Conservation (phyloP, 2,113 vertebrate genomes). For the Condylura cristata region DNA sequence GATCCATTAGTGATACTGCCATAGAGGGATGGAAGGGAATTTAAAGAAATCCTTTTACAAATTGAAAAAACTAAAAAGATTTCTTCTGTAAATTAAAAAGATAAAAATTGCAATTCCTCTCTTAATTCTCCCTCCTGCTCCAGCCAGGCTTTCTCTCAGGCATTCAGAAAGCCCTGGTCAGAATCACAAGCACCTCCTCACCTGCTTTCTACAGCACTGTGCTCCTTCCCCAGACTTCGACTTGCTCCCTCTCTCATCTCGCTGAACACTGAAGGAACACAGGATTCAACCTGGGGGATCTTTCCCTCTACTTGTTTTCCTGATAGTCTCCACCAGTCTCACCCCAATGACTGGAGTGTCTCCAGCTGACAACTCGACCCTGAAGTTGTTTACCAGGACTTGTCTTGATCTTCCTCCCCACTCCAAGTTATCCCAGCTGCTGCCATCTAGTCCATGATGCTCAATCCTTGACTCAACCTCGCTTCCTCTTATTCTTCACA, state of each 20-base stretch:
- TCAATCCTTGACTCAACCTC: background rate
- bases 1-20: background rate
- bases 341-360: background rate
- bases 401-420: background rate
- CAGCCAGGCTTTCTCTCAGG: background rate
- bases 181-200: background rate
- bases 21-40: background rate
- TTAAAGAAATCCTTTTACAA: constrained; percentile 7
- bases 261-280: background rate
- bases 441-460: background rate
- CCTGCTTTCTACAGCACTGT: background rate
- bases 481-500: background rate
- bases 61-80: too few species aligned
- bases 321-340: background rate
- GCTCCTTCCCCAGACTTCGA: background rate
- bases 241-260: background rate
- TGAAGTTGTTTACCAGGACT: background rate
- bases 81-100: background rate
- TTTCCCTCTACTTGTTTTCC: background rate
- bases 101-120: background rate
- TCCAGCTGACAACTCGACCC: background rate
- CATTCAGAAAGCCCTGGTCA: background rate
- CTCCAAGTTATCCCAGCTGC: background rate
- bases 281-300: too few species aligned
- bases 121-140: background rate